Conservation (phyloP, 2,888 invertebrate genomes). For the Noctua comes region DNA sequence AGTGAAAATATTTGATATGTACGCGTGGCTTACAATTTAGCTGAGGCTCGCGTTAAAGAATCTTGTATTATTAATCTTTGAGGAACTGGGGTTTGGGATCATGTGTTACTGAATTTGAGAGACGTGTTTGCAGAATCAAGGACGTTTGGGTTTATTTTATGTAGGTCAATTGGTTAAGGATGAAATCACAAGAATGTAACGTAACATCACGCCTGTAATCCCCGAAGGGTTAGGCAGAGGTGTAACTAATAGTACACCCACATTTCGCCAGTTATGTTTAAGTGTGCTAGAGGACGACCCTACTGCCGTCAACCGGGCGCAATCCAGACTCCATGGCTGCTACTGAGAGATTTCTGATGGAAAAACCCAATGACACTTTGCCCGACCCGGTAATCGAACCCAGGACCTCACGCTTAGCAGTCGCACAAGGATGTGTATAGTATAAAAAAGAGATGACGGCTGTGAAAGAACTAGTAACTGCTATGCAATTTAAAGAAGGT, state of each 20-base stretch:
- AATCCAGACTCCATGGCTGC: no score
- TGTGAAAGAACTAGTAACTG: not conserved
- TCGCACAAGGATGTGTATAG: not conserved
- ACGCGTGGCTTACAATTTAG: slow-evolving; percentile 55
- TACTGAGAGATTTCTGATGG: no score
- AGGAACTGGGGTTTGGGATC: slow-evolving; percentile 13
- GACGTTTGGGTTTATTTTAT: not conserved
- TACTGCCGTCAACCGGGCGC: no score
- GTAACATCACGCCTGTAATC: no score
- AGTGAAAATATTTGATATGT: slow-evolving; percentile 70
- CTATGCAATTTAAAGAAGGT: not conserved
- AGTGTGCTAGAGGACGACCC: no score
- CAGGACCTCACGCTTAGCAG: no score
- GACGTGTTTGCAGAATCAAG: not conserved
- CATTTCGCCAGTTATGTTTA: no score
- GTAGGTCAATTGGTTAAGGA: not conserved
- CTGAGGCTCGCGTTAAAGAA: slow-evolving; percentile 39
- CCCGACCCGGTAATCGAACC: no score
- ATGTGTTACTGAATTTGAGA: not conserved
- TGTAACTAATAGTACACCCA: no score
- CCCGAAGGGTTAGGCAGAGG: no score
- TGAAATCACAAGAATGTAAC: not conserved
- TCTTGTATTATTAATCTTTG: slow-evolving; percentile 31
- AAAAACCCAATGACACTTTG: no score
- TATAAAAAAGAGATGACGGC: not conserved